A percentile compares a stretch with the other conserved stretches of the same genome.
phyloP scores from a whole-genome alignment of 1,140 invertebrate species.

The Plodia interpunctella region DNA sequence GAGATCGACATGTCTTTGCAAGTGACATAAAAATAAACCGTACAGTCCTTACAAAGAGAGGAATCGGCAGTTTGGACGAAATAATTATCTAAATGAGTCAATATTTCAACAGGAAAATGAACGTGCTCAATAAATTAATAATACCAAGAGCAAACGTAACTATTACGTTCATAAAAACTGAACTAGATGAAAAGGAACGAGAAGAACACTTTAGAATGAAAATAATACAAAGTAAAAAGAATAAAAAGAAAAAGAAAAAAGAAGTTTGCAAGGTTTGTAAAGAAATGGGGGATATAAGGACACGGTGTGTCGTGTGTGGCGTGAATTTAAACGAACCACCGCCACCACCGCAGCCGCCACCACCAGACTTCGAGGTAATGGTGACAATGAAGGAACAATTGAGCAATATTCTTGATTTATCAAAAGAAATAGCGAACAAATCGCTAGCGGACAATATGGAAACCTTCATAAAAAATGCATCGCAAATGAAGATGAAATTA shows the following conservation, averaged over 20 bases:
- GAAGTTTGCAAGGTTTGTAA: constrained; percentile 1
- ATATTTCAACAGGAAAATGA: constrained; percentile 81
- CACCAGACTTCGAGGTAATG: not conserved
- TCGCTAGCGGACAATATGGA: constrained; percentile 25
- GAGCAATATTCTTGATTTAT: not conserved
- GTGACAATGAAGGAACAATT: not conserved
- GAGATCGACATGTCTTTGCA: not conserved
- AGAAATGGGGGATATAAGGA: not conserved
- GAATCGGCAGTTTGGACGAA: constrained; percentile 28
- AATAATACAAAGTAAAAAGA: constrained; percentile 82
- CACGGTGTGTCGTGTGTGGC: not conserved
- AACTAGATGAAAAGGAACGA: constrained; percentile 89
- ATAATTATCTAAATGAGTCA: constrained; percentile 17
- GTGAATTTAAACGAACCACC: not conserved
- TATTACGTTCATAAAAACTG: constrained; percentile 85
- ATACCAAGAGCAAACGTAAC: constrained; percentile 87
- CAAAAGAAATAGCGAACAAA: not conserved
- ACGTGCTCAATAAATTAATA: constrained; percentile 90
- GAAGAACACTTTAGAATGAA: constrained; percentile 91
- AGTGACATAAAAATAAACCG: constrained; percentile 12
- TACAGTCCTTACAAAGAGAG: constrained; percentile 41
- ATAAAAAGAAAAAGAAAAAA: constrained; percentile 28
- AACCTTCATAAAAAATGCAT: constrained; percentile 36
- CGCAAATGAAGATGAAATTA: constrained; percentile 31
- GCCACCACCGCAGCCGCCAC: not conserved